phyloP scores from a whole-genome alignment of 1,140 invertebrate species.

The Heliothis subflexa region DNA sequence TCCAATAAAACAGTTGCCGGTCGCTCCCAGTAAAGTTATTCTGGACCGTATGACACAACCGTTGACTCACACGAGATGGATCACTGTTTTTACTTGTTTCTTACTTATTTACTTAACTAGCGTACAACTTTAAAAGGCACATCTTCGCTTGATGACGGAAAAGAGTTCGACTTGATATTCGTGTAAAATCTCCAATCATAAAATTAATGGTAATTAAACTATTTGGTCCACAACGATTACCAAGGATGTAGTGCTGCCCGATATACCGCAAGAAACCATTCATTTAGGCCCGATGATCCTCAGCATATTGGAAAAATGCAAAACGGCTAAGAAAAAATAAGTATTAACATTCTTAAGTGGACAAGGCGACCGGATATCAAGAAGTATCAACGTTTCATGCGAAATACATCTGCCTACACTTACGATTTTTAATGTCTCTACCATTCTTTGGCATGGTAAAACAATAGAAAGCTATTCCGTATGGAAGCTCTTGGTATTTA shows the following conservation, averaged over 20 bases:
- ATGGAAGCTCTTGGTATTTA: no score
- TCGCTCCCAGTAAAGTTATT: constrained; percentile 34
- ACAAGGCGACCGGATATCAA: no score
- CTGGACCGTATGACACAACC: constrained; percentile 39
- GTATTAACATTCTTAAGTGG: no score
- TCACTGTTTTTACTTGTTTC: constrained; percentile 22
- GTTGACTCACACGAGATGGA: constrained; percentile 28
- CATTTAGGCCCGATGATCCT: not conserved
- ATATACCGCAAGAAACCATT: constrained; percentile 7
- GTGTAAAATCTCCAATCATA: not conserved
- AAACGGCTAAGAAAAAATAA: not conserved
- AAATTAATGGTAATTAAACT: not conserved
- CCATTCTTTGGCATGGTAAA: no score
- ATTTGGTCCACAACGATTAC: constrained; percentile 18
- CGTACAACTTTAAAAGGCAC: no score
- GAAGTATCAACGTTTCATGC: no score
- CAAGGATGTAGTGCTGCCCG: not conserved
- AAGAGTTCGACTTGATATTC: not conserved
- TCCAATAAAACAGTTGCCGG: constrained; percentile 10
- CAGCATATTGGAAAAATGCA: not conserved
- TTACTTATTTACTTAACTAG: constrained; percentile 8
- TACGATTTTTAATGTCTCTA: no score
- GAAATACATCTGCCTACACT: no score
- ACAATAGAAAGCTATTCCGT: no score
- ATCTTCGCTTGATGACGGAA: no score